phyloP scores from a whole-genome alignment of 2,113 vertebrate genomes.

The Sapayoa aenigma region DNA sequence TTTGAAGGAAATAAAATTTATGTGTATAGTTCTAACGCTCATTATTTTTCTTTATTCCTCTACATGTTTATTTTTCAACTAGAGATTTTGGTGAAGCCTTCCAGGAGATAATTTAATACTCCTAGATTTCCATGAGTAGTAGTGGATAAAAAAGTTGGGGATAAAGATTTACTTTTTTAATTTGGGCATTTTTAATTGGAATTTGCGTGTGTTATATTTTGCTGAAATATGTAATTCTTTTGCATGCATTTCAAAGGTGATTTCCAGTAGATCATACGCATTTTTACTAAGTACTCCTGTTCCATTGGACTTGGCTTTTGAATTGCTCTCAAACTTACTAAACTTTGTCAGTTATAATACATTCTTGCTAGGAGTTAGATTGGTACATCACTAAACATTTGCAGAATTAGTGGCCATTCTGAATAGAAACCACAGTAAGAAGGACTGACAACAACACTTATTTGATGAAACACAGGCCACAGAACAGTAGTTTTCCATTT shows the following conservation, averaged over 20 bases:
- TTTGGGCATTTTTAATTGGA: not conserved
- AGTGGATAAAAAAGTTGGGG: not conserved
- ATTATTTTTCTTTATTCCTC: not conserved
- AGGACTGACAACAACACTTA: not conserved
- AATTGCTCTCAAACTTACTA: not conserved
- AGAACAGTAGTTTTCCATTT: not conserved
- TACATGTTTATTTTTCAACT: not conserved
- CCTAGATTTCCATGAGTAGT: not conserved
- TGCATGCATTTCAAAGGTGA: not conserved
- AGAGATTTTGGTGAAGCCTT: not conserved
- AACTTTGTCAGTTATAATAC: not conserved
- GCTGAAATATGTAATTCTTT: not conserved
- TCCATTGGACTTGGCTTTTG: not conserved
- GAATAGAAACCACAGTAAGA: not conserved
- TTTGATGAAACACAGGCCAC: not conserved
- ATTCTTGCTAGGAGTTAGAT: not conserved
- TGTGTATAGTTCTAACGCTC: not conserved
- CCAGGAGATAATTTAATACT: not conserved
- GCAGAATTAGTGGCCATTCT: not conserved
- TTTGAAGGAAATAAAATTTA: not conserved
- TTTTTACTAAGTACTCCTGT: not conserved
- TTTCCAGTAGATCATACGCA: not conserved
- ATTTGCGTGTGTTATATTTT: not conserved
- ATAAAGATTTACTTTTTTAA: not conserved
- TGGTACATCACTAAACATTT: not conserved